Evolutionary conservation across 2,113 vertebrate species (phyloP), one percentile per base, ranked within the genome.

Genomic region (Daboia siamensis): DNA sequence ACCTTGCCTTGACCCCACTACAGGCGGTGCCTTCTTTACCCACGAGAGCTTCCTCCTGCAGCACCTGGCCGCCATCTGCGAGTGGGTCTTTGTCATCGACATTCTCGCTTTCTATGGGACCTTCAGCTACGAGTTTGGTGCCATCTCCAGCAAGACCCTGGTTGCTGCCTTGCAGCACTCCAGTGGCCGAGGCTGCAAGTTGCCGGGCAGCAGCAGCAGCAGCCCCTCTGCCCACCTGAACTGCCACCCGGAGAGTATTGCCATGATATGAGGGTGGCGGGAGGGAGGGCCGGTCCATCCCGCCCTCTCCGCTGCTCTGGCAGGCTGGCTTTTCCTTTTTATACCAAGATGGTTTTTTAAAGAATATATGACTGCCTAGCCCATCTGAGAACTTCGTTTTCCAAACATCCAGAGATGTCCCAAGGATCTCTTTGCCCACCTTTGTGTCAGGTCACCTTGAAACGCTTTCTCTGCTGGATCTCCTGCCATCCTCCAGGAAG

Each of bases 81-180:
- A 99, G 95, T 99, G 98, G 98, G 98, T 98, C 93, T 99, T 98
- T 84, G 98, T 98, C 5, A 98, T 99, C 3, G 98, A 98, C 97
- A 98, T 99, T 96, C 97, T 99, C 74, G 94, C 99, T 90, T 99
- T 99, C 96, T 99, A 99, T 0, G 98, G 98, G 84, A 99, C 98
- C 91, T 99, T 99, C 97, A 98, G 98, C 95, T 99, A 99, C 0
- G 98, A 99, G 96, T 99, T 99, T 0, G 98, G 98, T 93, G 97
- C 98, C 0, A 96, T 99, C 93, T 98, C 98, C 96, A 98, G 97
- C 2, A 98, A 99, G 90, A 99, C 98, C 24, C 94, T 99, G 95
- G 98, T 99, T 97, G 98, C 97, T 0, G 98, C 98, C 1, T 96
- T 99, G 93, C 98, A 98, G 96, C 97, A 97, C 61, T 90, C 95